Base-by-base conservation (phyloP, 2,888 invertebrate genomes). In the Rhaphigaster nebulosa region DNA sequence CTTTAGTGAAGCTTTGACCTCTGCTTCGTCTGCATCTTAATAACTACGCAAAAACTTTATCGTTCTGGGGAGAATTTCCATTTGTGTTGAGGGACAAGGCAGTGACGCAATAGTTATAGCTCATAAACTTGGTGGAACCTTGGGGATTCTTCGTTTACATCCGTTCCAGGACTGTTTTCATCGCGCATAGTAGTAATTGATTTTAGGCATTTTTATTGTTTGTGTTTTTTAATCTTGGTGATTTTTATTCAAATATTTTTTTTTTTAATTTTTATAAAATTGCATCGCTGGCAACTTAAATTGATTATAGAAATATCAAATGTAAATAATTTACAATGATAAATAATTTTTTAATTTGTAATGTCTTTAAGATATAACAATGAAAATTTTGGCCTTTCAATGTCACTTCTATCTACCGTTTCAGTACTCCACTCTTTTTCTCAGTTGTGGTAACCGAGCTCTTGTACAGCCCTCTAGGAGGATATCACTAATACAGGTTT, bases 31-130 rank as follows among this genome's bases (percentile, higher is more conserved):
- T 12, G 0, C 20, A 34, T 34, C 34, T 20, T 34, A 70, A 70
- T 70, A 70, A 76, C 18, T 38, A 12, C 20, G 70, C 70, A 76
- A 76, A 76, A 76, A 76, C 38, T 76, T 76, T 76, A 76, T 34
- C 38, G 29, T 23, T 1, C 34, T 23, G 2, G 38, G 38, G 15
- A 38, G 38, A 38, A 76, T 76, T 76, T 34, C 70, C 70, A 76
- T 76, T 38, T 10, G 34, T 15, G n/a, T 38, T 38, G 70, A 76
- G 8, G 20, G 18, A 20, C 38, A 34, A 76, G 6, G 70, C 34
- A 38, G 4, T 38, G 34, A 29, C 34, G 6, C 70, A 34, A 70
- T 76, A 76, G 70, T 76, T 76, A 76, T 76, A 23, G 70, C 34
- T 76, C 70, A 76, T 76, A 76, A 76, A 76, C 18, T 23, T 38